Conservation (phyloP, 2,113 vertebrate species). For the Epinephelus cyanopodus region DNA sequence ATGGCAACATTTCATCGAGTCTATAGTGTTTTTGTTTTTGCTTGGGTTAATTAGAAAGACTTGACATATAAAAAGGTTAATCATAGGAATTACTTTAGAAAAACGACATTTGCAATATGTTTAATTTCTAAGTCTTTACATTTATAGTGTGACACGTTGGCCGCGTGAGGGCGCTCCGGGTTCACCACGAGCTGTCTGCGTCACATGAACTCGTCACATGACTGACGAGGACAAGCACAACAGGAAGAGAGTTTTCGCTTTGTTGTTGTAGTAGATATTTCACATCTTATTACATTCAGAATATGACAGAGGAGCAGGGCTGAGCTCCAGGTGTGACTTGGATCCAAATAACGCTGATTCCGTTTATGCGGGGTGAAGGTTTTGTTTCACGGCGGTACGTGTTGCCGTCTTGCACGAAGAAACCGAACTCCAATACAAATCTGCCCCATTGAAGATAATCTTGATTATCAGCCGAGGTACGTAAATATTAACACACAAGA, state of each 20-base stretch:
- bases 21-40: too few species aligned
- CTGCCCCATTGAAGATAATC: neutral
- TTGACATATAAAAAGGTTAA: too few species aligned
- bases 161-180: slow-evolving; percentile 6
- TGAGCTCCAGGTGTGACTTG: too few species aligned
- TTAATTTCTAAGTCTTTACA: too few species aligned
- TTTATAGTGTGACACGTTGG: neutral
- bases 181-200: rapidly evolving
- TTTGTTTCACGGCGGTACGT: neutral
- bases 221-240: slow-evolving; percentile 35
- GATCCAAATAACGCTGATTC: neutral
- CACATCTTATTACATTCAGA: neutral
- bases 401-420: neutral
- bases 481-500: neutral
- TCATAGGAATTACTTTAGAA: too few species aligned
- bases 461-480: neutral
- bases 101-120: too few species aligned
- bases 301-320: neutral
- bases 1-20: too few species aligned
- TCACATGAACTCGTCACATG: slow-evolving; percentile 53
- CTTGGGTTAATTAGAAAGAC: too few species aligned
- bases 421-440: neutral
- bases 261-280: neutral
- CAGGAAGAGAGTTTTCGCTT: slow-evolving; percentile 54
- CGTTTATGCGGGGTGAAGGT: neutral